phyloP scores from a whole-genome alignment of 1,140 invertebrate species.

The Drosophila parabipectinata region DNA sequence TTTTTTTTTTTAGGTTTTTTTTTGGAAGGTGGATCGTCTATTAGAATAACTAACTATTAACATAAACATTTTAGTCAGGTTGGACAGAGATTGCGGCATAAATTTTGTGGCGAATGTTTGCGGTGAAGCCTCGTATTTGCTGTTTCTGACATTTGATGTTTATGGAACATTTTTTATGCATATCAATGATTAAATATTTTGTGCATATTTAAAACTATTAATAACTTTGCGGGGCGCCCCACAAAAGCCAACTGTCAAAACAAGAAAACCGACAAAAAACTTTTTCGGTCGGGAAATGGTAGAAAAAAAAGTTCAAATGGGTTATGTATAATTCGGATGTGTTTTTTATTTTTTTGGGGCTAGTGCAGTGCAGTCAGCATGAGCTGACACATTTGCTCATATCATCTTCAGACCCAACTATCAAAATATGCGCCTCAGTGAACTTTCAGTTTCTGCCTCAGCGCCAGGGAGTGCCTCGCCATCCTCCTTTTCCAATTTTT shows the following conservation, averaged over 20 bases:
- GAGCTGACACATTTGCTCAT: constrained; percentile 57
- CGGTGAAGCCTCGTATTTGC: constrained; percentile 40
- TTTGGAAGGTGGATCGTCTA: constrained; percentile 39
- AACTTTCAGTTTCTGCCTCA: constrained; percentile 24
- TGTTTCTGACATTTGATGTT: constrained; percentile 49
- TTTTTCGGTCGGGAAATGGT: neutral
- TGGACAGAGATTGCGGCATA: constrained; percentile 74
- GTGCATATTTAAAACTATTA: constrained; percentile 64
- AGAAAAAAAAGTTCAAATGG: neutral
- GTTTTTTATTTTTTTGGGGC: constrained; percentile 2
- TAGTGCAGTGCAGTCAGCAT: constrained; percentile 12
- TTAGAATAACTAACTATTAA: constrained; percentile 68
- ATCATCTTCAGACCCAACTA: constrained; percentile 35
- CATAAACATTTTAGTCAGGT: constrained; percentile 67
- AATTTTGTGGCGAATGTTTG: constrained; percentile 68
- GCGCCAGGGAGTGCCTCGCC: constrained; percentile 2
- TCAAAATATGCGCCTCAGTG: constrained; percentile 56
- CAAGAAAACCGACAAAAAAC: neutral
- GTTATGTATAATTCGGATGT: constrained; percentile 2
- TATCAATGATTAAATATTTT: constrained; percentile 42
- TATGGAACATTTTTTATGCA: constrained; percentile 34
- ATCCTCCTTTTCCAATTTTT: constrained; percentile 23
- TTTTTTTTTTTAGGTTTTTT: neutral
- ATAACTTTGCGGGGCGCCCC: constrained; percentile 19
- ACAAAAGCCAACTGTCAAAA: constrained; percentile 22